These are phyloP conservation scores for Bagarius yarrelli DNA, from an alignment of 2,113 vertebrate species.

Conservation along the genomic window DNA sequence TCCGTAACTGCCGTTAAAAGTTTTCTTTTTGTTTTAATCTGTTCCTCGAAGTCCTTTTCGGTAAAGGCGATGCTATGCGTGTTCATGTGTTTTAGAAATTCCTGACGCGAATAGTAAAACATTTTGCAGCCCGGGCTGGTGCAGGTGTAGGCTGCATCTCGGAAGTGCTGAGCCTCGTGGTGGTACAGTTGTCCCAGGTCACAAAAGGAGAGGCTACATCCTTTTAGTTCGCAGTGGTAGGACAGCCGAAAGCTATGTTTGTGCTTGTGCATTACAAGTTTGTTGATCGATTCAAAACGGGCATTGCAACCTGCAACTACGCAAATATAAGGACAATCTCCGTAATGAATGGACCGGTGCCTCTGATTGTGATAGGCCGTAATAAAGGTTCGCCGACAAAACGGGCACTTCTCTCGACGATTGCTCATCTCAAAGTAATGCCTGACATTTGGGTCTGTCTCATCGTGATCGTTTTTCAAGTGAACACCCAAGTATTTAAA, in stretches of 20 bases:
- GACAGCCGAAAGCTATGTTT: conserved; percentile 83
- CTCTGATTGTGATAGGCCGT: conserved; percentile 85
- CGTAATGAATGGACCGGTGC: conserved; percentile 83
- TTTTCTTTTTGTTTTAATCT: conserved; percentile 67
- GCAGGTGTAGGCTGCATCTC: conserved; percentile 90
- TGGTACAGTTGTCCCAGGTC: conserved; percentile 94
- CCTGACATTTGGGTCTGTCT: conserved; percentile 86
- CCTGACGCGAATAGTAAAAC: conserved; percentile 92
- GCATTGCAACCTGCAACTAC: conserved; percentile 85
- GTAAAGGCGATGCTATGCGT: conserved; percentile 78
- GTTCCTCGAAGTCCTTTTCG: conserved; percentile 72
- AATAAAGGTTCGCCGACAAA: conserved; percentile 90
- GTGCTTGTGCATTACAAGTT: conserved; percentile 90
- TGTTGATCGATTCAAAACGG: conserved; percentile 82
- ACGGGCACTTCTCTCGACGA: conserved; percentile 88
- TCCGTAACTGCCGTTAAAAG: conserved; percentile 53
- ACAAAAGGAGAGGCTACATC: conserved; percentile 87
- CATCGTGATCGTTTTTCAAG: conserved; percentile 85
- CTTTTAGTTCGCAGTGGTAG: conserved; percentile 89
- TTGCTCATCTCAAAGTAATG: conserved; percentile 92
- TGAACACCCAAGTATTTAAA: conserved; percentile 95
- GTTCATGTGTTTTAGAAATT: conserved; percentile 86
- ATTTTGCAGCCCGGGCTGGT: conserved; percentile 83
- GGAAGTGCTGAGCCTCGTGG: conserved; percentile 96
- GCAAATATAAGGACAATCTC: conserved; percentile 84